Base-by-base conservation (phyloP, 1,140 invertebrate genomes). In the Saccostrea glomerata region DNA sequence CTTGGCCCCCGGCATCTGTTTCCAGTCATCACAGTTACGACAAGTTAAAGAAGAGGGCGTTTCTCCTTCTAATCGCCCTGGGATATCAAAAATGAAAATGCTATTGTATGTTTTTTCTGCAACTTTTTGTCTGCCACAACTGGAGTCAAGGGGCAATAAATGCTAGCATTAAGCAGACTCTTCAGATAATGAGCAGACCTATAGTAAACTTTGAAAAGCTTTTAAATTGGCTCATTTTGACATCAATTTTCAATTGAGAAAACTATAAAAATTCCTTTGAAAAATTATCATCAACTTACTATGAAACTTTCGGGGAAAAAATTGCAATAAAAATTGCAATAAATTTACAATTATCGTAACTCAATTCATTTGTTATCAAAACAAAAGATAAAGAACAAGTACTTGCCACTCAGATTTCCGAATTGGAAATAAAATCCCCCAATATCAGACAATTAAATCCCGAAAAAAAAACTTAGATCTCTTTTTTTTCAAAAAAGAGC, bases 31-130 rank as follows among this genome's bases (percentile, higher is more conserved):
- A 77, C 13, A 13, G 30, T 77, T 77, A 77, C 70, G 25, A 77
- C 70, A 77, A 30, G 70, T 77, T 30, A 36, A 25, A 77, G 70
- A 15, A 25, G 25, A 77, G 70, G 30, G 70, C 70, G 70, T 77
- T 25, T 36, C 70, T 77, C 7, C 25, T 77, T 77, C 70, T 77
- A 30, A 77, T 77, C 70, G 25, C 70, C 25, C 23, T 77, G 70
- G 70, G 70, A 77, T 77, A 77, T 77, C 70, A 30, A 77, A 47
- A 36, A 77, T 77, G 30, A 77, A 77, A 77, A 25, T 77, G 70
- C 70, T 77, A 77, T 77, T 77, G 70, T 77, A 77, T 12, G 30
- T 17, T 77, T 77, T 77, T 77, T 30, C 70, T 77, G 25, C 70
- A 77, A 77, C 25, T 77, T 77, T 77, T 77, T 77, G 70, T 30